Evolutionary conservation across 2,888 invertebrate species (phyloP), one percentile per base, ranked within the genome.

Genomic region (Lepas anatifera): DNA sequence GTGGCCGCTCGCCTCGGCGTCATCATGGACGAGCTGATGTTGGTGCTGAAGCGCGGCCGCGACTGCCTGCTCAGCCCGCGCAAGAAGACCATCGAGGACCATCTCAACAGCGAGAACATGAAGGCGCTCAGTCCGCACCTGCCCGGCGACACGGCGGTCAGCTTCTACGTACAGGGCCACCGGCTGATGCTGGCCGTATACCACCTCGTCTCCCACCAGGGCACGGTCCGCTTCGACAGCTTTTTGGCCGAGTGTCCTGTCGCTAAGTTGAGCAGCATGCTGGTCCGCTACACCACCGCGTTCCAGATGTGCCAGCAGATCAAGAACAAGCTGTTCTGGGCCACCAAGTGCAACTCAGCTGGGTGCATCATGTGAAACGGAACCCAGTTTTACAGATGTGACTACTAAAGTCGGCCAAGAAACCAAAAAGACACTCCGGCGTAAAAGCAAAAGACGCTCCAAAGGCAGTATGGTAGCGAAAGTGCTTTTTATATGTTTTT

Each of bases 121-220:
- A 94, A 94, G 86, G 90, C 92, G 41, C 84, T 99, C 73, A 87
- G 89, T 75, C 98, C 98, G 64, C 91, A 92, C 79, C 84, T 98
- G 75, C 93, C 97, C 16, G 93, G 92, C 80, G 97, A 98, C 82
- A 82, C 96, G 78, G 95, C 95, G 27, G 89, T 97, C 78, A 96
- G 96, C 77, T 98, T 98, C 83, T 99, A 98, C 83, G 89, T 98
- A 75, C 96, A 97, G 81, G 94, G 95, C 67, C 94, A 95, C 79
- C 97, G 97, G 81, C 82, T 98, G 78, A 91, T 96, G 76, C 89
- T 97, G 80, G 95, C 96, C 46, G 90, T 95, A 41, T 97, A 97
- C 80, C 95, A 95, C 77, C 81, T 96, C 75, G 79, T 79, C 39
- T 88, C 89, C 58, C 73, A 76, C 58, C 93, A 93, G 76, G 93